Evolutionary conservation across 2,888 invertebrate genomes (phyloP).

Genomic region (Gerosis bhagava): DNA sequence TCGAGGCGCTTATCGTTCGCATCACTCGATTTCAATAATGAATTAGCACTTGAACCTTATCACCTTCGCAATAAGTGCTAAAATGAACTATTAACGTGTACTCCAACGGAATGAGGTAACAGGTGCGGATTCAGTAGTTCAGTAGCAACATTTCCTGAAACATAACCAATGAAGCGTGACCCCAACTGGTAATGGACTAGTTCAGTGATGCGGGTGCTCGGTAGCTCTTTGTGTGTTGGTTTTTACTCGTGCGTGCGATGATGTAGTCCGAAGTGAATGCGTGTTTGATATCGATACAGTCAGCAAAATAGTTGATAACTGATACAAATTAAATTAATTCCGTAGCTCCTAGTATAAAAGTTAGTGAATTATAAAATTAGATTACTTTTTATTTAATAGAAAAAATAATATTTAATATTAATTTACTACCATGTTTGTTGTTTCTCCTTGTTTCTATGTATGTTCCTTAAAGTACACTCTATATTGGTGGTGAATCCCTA

Average conservation of each 20-base stretch:
- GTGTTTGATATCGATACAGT: constrained; percentile 6
- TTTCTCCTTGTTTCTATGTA: too few species aligned
- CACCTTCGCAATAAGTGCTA: constrained; percentile 1
- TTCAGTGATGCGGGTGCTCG: constrained; percentile 2
- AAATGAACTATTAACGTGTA: background rate
- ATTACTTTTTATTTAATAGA: too few species aligned
- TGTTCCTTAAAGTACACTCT: too few species aligned
- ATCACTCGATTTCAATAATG: constrained; percentile 13
- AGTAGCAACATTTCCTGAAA: constrained; percentile 19
- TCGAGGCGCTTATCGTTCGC: constrained; percentile 9
- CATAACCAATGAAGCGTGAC: constrained; percentile 12
- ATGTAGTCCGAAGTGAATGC: constrained; percentile 11
- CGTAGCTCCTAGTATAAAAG: too few species aligned
- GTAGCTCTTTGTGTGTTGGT: constrained; percentile 9
- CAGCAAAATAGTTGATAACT: too few species aligned
- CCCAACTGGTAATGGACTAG: constrained; percentile 6
- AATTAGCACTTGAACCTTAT: constrained; percentile 12
- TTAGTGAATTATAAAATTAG: too few species aligned
- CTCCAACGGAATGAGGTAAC: constrained; percentile 4
- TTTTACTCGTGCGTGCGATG: constrained; percentile 13
- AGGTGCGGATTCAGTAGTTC: constrained; percentile 13
- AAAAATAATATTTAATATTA: too few species aligned
- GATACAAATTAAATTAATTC: too few species aligned
- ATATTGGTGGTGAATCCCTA: too few species aligned
- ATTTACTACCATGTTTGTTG: too few species aligned